Conservation (phyloP, 1,140 invertebrate species). For the Papilio aristodemus region DNA sequence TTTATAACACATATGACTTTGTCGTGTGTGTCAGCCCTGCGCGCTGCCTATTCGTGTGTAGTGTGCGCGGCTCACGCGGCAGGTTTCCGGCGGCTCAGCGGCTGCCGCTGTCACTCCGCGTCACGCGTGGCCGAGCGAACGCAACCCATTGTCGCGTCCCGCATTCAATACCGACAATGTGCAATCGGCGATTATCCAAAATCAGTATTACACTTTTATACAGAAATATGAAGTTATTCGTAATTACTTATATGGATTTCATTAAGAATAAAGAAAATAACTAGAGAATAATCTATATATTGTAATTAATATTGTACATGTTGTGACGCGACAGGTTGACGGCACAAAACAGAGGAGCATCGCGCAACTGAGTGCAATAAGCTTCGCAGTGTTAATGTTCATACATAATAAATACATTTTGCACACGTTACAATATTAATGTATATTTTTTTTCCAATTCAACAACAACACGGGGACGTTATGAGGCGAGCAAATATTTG, state of each 20-base stretch:
- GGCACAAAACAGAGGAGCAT: too few relatives aligned
- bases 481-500: conserved; percentile 14
- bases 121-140: conserved; percentile 68
- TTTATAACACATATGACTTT: too few relatives aligned
- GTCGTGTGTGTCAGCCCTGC: conserved; percentile 39
- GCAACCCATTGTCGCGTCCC: conserved; percentile 45
- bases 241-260: conserved; percentile 46
- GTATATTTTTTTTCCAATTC: background rate
- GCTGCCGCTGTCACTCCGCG: conserved; percentile 68
- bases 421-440: too few relatives aligned
- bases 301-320: too few relatives aligned
- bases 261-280: too few relatives aligned
- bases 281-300: too few relatives aligned
- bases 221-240: too few relatives aligned
- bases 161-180: conserved; percentile 35
- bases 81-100: conserved; percentile 55
- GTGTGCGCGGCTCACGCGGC: conserved; percentile 43
- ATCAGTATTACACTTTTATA: background rate
- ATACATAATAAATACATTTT: background rate
- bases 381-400: too few relatives aligned
- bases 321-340: too few relatives aligned
- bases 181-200: conserved; percentile 43
- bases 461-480: background rate
- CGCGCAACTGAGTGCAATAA: too few relatives aligned
- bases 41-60: conserved; percentile 37